These are phyloP conservation scores for Cuniculus paca DNA, from an alignment of 2,797 vertebrate genomes.

Conservation along the genomic window DNA sequence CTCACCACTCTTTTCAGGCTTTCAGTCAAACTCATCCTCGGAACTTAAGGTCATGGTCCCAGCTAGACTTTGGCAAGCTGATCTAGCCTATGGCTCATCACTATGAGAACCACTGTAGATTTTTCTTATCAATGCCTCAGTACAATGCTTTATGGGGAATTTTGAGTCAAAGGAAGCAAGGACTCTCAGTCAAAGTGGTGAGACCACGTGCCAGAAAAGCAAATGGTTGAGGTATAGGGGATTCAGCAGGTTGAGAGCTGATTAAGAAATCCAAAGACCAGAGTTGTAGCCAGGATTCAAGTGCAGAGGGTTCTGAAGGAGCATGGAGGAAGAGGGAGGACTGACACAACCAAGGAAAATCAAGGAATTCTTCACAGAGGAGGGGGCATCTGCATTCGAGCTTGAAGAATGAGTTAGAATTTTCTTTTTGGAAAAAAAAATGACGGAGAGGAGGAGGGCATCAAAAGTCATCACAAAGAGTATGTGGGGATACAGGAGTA, in stretches of 20 bases:
- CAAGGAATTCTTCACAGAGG: not conserved
- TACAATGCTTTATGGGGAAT: not conserved
- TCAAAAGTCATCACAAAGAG: not conserved
- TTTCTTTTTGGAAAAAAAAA: constrained; percentile 42
- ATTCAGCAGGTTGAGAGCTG: not conserved
- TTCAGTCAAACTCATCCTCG: not conserved
- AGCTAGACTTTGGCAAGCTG: not conserved
- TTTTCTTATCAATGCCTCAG: not conserved
- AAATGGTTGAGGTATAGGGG: not conserved
- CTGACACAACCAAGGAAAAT: not conserved
- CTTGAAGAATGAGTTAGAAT: constrained; percentile 3
- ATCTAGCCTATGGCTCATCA: not conserved
- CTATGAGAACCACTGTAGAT: not conserved
- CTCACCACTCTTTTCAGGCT: not conserved
- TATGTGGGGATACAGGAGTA: not conserved
- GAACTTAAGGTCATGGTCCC: not conserved
- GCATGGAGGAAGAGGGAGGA: not conserved
- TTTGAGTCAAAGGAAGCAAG: not conserved
- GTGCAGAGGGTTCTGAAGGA: not conserved
- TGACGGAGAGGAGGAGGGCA: not conserved
- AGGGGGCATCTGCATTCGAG: not conserved
- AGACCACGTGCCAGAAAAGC: not conserved
- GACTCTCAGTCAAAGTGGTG: not conserved
- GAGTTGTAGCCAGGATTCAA: not conserved
- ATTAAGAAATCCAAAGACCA: not conserved